Conservation (phyloP, 1,140 invertebrate genomes). For the Cepaea nemoralis region DNA sequence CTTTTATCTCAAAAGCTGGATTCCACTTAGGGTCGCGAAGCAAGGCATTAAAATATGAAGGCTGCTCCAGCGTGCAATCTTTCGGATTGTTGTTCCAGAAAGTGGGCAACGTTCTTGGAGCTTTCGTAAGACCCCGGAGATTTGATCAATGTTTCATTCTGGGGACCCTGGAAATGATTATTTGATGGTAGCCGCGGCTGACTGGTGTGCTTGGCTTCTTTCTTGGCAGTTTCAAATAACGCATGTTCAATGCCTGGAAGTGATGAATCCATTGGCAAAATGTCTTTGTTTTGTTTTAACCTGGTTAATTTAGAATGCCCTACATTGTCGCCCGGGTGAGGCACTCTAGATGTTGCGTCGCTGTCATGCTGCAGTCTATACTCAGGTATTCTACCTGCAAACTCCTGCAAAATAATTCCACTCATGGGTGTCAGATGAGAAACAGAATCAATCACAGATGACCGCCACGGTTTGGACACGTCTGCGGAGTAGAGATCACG, state of each 20-base stretch:
- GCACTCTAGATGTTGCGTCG: too few relatives aligned
- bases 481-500: too few relatives aligned
- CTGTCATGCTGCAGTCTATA: too few relatives aligned
- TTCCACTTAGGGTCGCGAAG: constrained; percentile 1
- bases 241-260: background rate
- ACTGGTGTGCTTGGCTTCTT: background rate
- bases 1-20: background rate
- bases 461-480: too few relatives aligned
- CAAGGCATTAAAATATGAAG: background rate
- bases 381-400: too few relatives aligned
- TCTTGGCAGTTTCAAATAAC: background rate
- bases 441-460: too few relatives aligned
- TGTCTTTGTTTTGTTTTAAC: background rate
- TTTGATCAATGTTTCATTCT: background rate
- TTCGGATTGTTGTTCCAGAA: background rate
- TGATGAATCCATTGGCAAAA: background rate
- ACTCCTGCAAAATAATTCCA: too few relatives aligned
- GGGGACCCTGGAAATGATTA: background rate
- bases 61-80: background rate
- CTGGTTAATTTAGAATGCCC: background rate
- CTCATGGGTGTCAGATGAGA: too few relatives aligned
- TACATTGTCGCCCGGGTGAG: background rate
- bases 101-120: background rate
- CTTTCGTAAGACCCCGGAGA: background rate
- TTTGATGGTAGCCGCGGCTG: background rate